Percentiles rank a stretch among this genome's conserved stretches.
phyloP scores from a whole-genome alignment of 2,888 invertebrate genomes.

The Colletes collaris region DNA sequence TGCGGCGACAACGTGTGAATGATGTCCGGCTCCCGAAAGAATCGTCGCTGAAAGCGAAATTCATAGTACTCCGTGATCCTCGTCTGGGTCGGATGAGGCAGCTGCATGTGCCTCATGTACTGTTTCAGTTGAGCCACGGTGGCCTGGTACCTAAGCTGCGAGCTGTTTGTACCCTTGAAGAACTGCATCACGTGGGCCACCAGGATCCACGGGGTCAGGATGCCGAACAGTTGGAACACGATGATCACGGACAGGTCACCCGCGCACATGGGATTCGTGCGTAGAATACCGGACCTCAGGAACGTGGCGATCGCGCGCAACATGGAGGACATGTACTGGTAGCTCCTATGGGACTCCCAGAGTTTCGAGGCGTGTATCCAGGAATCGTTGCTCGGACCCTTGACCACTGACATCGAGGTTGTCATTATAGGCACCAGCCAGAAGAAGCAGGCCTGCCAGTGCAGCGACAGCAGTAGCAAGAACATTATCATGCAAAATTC shows the following conservation, averaged over 20 bases:
- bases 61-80: constrained; percentile 77
- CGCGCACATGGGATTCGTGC: constrained; percentile 62
- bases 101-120: constrained; percentile 79
- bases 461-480: constrained; percentile 71
- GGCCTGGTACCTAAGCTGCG: constrained; percentile 76
- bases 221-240: constrained; percentile 66
- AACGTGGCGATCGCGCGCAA: constrained; percentile 73
- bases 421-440: constrained; percentile 76
- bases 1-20: constrained; percentile 76
- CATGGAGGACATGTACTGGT: constrained; percentile 70
- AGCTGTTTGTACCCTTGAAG: constrained; percentile 74
- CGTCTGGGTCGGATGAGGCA: constrained; percentile 72
- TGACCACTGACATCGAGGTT: constrained; percentile 58
- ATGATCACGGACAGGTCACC: constrained; percentile 76
- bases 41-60: constrained; percentile 77
- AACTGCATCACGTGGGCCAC: constrained; percentile 74
- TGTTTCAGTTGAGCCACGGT: constrained; percentile 75
- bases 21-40: constrained; percentile 78
- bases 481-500: constrained; percentile 70
- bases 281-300: constrained; percentile 74
- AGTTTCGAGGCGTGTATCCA: constrained; percentile 74
- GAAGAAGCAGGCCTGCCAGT: constrained; percentile 78
- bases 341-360: constrained; percentile 62
- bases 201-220: constrained; percentile 70
- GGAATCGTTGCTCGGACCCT: constrained; percentile 65